Conservation (phyloP, 64 coral and sea anemone genomes). For the Pachyseris speciosa region DNA sequence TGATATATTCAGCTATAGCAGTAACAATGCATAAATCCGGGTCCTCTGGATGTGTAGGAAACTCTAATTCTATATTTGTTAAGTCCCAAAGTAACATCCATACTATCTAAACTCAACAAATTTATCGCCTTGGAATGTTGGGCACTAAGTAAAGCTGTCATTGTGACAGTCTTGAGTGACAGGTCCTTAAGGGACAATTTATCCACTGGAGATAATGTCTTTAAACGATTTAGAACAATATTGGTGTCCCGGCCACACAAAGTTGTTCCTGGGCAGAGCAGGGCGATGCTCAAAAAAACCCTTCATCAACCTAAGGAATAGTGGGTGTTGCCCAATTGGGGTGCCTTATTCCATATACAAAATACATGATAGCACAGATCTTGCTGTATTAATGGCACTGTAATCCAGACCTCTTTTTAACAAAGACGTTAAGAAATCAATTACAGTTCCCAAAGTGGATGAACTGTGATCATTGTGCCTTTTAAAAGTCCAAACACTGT, state of each 20-base stretch:
- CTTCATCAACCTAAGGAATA: constrained; percentile 17
- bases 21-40: neutral
- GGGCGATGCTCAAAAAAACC: neutral
- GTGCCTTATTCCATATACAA: neutral
- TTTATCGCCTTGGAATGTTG: constrained; percentile 4
- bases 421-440: constrained; percentile 35
- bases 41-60: constrained; percentile 14
- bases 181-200: neutral
- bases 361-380: constrained; percentile 26
- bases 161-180: constrained; percentile 12
- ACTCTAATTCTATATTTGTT: constrained; percentile 8
- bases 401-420: constrained; percentile 2
- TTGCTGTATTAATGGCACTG: constrained; percentile 24
- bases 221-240: neutral
- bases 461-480: neutral
- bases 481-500: constrained; percentile 28
- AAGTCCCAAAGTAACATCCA: neutral
- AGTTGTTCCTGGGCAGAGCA: neutral
- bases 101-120: constrained; percentile 7
- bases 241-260: constrained; percentile 6
- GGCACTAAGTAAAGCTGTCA: constrained; percentile 16
- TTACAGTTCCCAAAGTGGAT: constrained; percentile 32
- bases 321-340: neutral
- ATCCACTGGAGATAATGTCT: neutral
- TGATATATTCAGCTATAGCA: constrained; percentile 16